Evolutionary conservation across 2,797 vertebrate species (phyloP).

Genomic region (Orestias chungarensis): DNA sequence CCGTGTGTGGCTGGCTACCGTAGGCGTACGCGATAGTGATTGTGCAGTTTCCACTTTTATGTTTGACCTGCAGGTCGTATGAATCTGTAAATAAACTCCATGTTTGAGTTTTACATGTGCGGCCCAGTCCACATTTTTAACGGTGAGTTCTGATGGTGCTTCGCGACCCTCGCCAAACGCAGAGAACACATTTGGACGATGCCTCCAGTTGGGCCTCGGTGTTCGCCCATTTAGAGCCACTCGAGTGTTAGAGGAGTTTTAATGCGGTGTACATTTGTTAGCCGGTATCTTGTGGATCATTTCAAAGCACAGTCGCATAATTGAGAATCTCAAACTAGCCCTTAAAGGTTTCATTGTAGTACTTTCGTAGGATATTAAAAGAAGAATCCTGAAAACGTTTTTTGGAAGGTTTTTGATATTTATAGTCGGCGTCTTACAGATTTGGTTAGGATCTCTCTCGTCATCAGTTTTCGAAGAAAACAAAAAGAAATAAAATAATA

Average conservation of each 20-base stretch:
- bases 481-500: not conserved
- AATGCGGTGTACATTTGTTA: conserved; percentile 65
- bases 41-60: conserved; percentile 17
- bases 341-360: not conserved
- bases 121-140: conserved; percentile 31
- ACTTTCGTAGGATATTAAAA: not conserved
- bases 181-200: conserved; percentile 65
- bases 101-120: conserved; percentile 3
- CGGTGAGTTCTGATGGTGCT: conserved; percentile 63
- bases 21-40: conserved; percentile 9
- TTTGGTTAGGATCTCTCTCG: not conserved
- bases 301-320: conserved; percentile 22
- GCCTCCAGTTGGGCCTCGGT: conserved; percentile 66
- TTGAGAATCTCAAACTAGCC: conserved; percentile 30
- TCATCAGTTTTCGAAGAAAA: not conserved
- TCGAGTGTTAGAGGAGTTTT: conserved; percentile 72
- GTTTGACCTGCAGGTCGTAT: conserved; percentile 16
- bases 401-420: not conserved
- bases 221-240: conserved; percentile 68
- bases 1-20: conserved; percentile 23
- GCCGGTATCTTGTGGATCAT: conserved; percentile 19
- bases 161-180: conserved; percentile 57
- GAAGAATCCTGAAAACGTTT: not conserved
- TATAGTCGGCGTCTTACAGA: not conserved
- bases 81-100: conserved; percentile 11